phyloP scores from a whole-genome alignment of 2,888 invertebrate species.

The Hirudinaria manillensis region DNA sequence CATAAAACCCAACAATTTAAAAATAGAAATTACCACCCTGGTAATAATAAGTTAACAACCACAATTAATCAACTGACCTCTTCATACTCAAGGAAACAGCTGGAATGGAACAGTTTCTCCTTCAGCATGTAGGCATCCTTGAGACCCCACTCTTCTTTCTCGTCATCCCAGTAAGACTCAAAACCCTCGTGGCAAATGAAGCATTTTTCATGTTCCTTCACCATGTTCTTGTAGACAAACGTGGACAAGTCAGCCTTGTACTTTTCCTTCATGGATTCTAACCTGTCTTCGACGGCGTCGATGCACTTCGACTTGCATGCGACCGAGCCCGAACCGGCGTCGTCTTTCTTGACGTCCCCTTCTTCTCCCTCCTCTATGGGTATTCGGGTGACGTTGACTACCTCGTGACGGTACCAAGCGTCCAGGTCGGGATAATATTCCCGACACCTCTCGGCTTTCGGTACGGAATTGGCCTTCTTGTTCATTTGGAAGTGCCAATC shows the following conservation, averaged over 20 bases:
- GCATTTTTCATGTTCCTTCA: slow-evolving; percentile 58
- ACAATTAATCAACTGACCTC: background rate
- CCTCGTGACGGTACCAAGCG: slow-evolving; percentile 37
- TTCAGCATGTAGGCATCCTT: slow-evolving; percentile 67
- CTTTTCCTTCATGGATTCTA: background rate
- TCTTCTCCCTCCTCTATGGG: background rate
- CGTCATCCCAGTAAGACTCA: slow-evolving; percentile 91
- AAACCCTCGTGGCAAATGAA: slow-evolving; percentile 87
- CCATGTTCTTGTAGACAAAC: background rate
- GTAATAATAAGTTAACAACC: no score
- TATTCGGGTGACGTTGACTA: background rate
- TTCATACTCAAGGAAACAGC: slow-evolving; percentile 54
- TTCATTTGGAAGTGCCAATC: slow-evolving; percentile 97
- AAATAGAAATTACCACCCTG: no score
- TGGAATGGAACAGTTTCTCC: slow-evolving; percentile 77
- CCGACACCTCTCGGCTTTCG: slow-evolving; percentile 71
- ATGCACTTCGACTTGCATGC: no score
- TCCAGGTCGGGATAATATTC: slow-evolving; percentile 79
- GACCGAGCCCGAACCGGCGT: background rate
- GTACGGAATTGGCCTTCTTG: slow-evolving; percentile 74
- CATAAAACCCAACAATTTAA: no score
- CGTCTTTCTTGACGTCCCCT: background rate
- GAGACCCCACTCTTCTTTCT: slow-evolving; percentile 94
- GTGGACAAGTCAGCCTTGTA: slow-evolving; percentile 5
- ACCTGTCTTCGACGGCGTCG: background rate